Conservation (phyloP, 2,888 invertebrate species). For the Drosophila anceps region DNA sequence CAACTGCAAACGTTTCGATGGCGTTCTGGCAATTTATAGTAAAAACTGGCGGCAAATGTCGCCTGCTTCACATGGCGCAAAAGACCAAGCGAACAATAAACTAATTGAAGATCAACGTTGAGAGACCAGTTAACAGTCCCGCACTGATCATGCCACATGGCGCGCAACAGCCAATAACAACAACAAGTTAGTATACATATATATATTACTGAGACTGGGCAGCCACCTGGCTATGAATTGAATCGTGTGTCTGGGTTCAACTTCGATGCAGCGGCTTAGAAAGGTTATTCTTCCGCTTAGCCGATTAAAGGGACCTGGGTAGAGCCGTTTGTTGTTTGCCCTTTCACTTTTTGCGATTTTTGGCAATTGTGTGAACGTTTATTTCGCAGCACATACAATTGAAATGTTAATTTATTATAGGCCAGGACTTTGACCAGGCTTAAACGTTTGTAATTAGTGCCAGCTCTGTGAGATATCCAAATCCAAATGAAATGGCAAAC, state of each 20-base stretch:
- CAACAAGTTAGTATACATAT: constrained; percentile 25
- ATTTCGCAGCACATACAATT: constrained; percentile 65
- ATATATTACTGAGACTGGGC: constrained; percentile 42
- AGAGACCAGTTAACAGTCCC: constrained; percentile 34
- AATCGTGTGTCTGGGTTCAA: constrained; percentile 69
- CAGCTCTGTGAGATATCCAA: constrained; percentile 24
- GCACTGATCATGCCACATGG: constrained; percentile 72
- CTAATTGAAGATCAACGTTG: constrained; percentile 75
- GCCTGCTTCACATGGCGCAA: constrained; percentile 81
- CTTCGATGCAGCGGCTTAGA: constrained; percentile 63
- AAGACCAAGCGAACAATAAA: constrained; percentile 73
- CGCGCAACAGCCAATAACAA: constrained; percentile 29
- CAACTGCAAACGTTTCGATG: constrained; percentile 70
- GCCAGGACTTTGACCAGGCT: constrained; percentile 50
- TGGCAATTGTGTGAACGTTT: constrained; percentile 74
- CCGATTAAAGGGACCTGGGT: constrained; percentile 72
- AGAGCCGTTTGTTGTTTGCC: constrained; percentile 53
- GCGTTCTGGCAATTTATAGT: constrained; percentile 70
- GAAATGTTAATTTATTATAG: constrained; percentile 76
- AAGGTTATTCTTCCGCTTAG: constrained; percentile 81
- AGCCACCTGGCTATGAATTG: constrained; percentile 64
- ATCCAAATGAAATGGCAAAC: constrained; percentile 62
- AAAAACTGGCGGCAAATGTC: constrained; percentile 79
- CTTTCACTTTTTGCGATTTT: constrained; percentile 73
- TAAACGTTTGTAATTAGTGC: constrained; percentile 62